Base-by-base conservation (phyloP, 2,113 vertebrate species). In the Leucopsar rothschildi region DNA sequence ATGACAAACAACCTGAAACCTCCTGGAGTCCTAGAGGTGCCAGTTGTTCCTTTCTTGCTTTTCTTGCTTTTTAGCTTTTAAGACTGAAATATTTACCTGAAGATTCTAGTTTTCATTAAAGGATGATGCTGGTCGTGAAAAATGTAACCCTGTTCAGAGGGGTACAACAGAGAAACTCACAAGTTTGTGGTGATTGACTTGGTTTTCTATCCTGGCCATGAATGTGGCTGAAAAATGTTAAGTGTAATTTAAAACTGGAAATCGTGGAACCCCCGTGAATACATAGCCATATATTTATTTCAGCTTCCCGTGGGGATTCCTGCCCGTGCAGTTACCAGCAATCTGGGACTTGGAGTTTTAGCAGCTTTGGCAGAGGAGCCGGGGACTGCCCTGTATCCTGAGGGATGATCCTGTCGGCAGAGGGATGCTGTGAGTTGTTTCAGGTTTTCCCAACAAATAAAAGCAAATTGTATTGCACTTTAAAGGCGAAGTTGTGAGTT, bases 221-320 rank as follows among this genome's bases (percentile, higher is more conserved):
- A 31, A 28, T 59, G n/a, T 31, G 55, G 37, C 25, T 93, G 0
- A 0, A 33, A 78, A 71, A 21, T 4, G 33, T 33, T 55, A 29
- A 25, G 44, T 86, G 11, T 37, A 24, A 75, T 53, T 55, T 78
- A 33, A 61, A 84, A 28, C 33, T 21, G 55, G 50, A 18, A 49
- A 28, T 42, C 1, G 1, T 47, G 49, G 35, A 64, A n/a, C 5
- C 5, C 19, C 7, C 2, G 3, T 2, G 12, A 33, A 24, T 59
- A 22, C 5, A 33, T 39, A 82, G 15, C 8, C 49, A 2, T 17
- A 2, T 1, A 1, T 69, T 66, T 79, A 23, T 44, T 64, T 53
- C 24, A 50, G 8, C 42, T 87, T 92, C 65, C 52, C 0, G 0
- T 15, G 37, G 47, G 35, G 45, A 37, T 78, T 53, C 40, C 45